Evolutionary conservation across 2,888 invertebrate genomes (phyloP), one percentile per base, ranked within the genome.

Genomic region (Chirona hameri): DNA sequence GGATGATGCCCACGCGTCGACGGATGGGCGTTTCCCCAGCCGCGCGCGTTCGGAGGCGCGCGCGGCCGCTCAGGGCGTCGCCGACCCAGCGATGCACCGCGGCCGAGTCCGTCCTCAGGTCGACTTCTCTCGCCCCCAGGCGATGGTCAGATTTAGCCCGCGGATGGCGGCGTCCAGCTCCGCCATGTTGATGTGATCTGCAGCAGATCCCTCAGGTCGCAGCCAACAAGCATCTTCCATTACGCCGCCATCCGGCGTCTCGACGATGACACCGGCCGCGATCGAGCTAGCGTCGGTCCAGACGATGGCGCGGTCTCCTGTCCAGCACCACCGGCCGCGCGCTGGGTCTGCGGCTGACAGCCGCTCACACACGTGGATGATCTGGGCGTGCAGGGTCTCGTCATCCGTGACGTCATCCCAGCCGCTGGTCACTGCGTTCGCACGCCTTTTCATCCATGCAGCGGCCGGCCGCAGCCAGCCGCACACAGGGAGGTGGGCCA

Each of bases 181-280:
- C 69, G 69, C n/a, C 69, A 69, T 69, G 60, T 82, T 82, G 55
- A 82, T 82, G 79, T 24, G 29, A n/a, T 29, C 12, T 29, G 69
- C 18, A 12, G 29, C 10, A 27, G 27, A 29, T 69, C 81, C 27
- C 7, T 60, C 27, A 18, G 15, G 60, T 0, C 65, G 81, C 29
- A 80, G 27, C 69, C 79, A 82, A 24, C 65, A 80, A 27, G 46
- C 69, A 39, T 83, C 81, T 69, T 69, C 69, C 69, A 27, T 29
- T 12, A 27, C 29, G 27, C 69, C 27, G 14, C 29, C 69, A 12
- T 27, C 27, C 14, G 69, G 27, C 27, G 69, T 69, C 69, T 69
- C 69, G 29, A 69, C 21, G 60, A 60, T 27, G 69, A 69, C 29
- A 4, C 69, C 69, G 10, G 29, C 27, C 12, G 69, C 69, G 29